A percentile compares a stretch with the other conserved stretches of the same genome.
phyloP scores from a whole-genome alignment of 2,888 invertebrate species.

The Cephus runcator region DNA sequence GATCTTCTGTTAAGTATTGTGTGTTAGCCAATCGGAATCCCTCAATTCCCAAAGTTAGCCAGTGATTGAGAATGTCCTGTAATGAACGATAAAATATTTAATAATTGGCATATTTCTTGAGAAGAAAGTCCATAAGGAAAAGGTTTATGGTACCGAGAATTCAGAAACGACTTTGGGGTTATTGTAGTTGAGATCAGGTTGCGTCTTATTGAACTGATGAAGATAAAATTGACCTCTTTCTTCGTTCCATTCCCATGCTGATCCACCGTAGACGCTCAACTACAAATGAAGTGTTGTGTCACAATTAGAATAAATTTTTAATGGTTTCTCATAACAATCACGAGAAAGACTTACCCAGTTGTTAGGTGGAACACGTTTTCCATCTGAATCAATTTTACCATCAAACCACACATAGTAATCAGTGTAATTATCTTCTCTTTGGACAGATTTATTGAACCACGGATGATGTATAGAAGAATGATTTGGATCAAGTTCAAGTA shows the following conservation, averaged over 20 bases:
- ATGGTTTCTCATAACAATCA: not conserved
- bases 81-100: slow-evolving; percentile 14
- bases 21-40: slow-evolving; percentile 83
- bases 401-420: slow-evolving; percentile 85
- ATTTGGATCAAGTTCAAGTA: slow-evolving; percentile 82
- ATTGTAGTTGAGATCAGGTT: slow-evolving; percentile 86
- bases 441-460: slow-evolving; percentile 78
- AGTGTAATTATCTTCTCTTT: slow-evolving; percentile 70
- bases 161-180: slow-evolving; percentile 74
- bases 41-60: slow-evolving; percentile 80
- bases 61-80: slow-evolving; percentile 74
- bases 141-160: slow-evolving; percentile 59
- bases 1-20: slow-evolving; percentile 74
- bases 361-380: slow-evolving; percentile 69
- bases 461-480: slow-evolving; percentile 74
- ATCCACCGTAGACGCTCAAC: slow-evolving; percentile 68
- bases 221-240: slow-evolving; percentile 78
- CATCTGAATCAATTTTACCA: slow-evolving; percentile 59
- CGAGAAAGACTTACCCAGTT: slow-evolving; percentile 73
- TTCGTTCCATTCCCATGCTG: slow-evolving; percentile 79
- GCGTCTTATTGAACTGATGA: slow-evolving; percentile 76
- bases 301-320: not conserved
- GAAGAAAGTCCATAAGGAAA: not conserved
- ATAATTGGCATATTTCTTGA: not conserved
- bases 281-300: slow-evolving; percentile 32